These are phyloP conservation scores for Venturia canescens DNA, from an alignment of 1,140 invertebrate genomes.

Conservation along the genomic window DNA sequence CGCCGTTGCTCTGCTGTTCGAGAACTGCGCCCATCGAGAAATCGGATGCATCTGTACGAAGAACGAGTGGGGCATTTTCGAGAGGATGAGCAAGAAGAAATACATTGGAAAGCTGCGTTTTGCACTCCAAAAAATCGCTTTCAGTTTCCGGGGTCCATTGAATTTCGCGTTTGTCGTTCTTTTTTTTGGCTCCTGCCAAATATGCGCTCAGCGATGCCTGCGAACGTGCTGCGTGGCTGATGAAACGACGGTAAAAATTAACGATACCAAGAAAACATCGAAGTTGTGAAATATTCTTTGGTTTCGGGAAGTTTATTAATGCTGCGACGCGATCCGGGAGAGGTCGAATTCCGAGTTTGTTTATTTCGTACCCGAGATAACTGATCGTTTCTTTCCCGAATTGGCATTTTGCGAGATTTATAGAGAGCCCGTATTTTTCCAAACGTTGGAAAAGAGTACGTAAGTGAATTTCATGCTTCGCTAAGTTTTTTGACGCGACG, in stretches of 20 bases:
- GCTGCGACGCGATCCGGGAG: constrained; percentile 39
- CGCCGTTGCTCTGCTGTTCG: constrained; percentile 42
- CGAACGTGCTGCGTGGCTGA: constrained; percentile 34
- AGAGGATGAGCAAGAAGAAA: background rate
- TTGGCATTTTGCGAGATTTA: constrained; percentile 58
- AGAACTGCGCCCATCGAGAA: constrained; percentile 44
- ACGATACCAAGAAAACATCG: constrained; percentile 49
- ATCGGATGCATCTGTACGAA: constrained; percentile 56
- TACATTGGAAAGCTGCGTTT: constrained; percentile 31
- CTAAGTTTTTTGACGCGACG: constrained; percentile 42
- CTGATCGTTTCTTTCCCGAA: constrained; percentile 44
- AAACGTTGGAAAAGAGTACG: constrained; percentile 49
- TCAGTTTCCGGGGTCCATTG: constrained; percentile 40
- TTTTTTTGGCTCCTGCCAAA: constrained; percentile 43
- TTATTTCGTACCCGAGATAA: constrained; percentile 54
- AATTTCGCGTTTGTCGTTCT: constrained; percentile 47
- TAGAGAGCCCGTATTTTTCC: constrained; percentile 46
- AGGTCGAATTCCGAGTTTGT: constrained; percentile 38
- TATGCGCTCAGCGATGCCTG: constrained; percentile 45
- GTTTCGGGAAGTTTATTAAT: constrained; percentile 26
- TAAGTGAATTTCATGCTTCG: constrained; percentile 55
- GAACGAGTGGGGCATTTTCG: constrained; percentile 19
- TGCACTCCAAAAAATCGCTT: constrained; percentile 44
- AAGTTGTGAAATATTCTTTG: constrained; percentile 11
- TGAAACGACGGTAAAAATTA: constrained; percentile 45